A percentile compares a stretch with the other conserved stretches of the same genome.
These are phyloP conservation scores for Hydrolagus colliei DNA, from an alignment of 2,797 vertebrate genomes.

Conservation along the genomic window DNA sequence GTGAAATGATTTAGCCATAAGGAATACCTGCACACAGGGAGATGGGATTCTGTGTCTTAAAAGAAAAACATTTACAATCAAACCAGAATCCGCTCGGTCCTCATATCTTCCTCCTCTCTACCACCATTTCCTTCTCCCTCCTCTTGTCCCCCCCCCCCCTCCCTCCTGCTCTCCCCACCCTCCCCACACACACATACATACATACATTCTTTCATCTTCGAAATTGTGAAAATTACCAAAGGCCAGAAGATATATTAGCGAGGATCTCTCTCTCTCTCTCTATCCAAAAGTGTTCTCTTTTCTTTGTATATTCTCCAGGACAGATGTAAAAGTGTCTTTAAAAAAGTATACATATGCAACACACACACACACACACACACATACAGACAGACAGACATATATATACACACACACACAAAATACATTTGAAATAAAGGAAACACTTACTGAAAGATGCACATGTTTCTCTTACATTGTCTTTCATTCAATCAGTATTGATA, in stretches of 20 bases:
- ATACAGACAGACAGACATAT: background rate
- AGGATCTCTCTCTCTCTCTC: constrained; percentile 43
- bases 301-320: constrained; percentile 65
- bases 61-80: constrained; percentile 19
- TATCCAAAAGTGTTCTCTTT: constrained; percentile 45
- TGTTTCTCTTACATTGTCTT: constrained; percentile 32
- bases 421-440: constrained; percentile 68
- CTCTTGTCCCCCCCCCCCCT: too few relatives aligned
- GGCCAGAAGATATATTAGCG: constrained; percentile 43
- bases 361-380: background rate
- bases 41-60: constrained; percentile 16
- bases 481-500: background rate
- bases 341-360: background rate
- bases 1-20: constrained; percentile 45
- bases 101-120: background rate
- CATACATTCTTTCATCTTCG: too few relatives aligned
- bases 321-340: constrained; percentile 58
- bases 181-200: too few relatives aligned
- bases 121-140: too few relatives aligned
- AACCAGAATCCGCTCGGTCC: background rate
- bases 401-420: background rate
- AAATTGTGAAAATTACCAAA: constrained; percentile 40
- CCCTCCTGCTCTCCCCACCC: too few relatives aligned
- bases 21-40: constrained; percentile 18
- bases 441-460: constrained; percentile 43